These are phyloP conservation scores for Pleuronectes platessa DNA, from an alignment of 2,113 vertebrate species.

Conservation along the genomic window DNA sequence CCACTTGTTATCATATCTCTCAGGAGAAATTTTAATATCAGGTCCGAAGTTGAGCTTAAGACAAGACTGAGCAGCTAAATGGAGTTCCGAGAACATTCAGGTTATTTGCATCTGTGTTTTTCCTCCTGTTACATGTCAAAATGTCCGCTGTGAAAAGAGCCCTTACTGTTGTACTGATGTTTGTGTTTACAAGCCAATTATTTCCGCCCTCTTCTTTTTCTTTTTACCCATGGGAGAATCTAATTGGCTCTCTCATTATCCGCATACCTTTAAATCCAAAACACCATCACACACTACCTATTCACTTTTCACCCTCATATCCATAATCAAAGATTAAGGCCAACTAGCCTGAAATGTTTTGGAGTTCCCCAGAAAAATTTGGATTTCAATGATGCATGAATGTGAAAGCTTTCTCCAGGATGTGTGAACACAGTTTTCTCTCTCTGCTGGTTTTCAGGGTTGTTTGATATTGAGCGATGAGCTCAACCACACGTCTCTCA, in stretches of 20 bases:
- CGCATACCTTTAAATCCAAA: not conserved
- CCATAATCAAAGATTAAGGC: slow-evolving; percentile 1
- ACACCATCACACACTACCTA: not conserved
- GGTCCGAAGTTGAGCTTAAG: not conserved
- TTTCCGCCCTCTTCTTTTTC: not conserved
- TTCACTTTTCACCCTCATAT: not conserved
- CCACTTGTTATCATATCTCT: not conserved
- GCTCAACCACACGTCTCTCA: slow-evolving; percentile 91
- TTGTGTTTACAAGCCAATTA: not conserved
- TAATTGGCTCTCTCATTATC: slow-evolving; percentile 1
- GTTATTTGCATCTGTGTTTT: too few relatives aligned
- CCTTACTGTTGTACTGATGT: not conserved
- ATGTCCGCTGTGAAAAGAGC: too few relatives aligned
- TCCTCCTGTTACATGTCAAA: too few relatives aligned
- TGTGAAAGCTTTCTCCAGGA: not conserved
- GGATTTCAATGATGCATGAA: not conserved
- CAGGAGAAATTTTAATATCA: not conserved
- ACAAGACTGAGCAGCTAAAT: not conserved
- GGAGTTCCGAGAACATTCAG: too few relatives aligned
- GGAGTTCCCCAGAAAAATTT: not conserved
- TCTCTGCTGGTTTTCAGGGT: slow-evolving; percentile 81
- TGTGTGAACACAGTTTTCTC: not conserved
- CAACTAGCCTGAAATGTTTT: not conserved
- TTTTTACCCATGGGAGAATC: not conserved
- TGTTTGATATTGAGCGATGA: slow-evolving; percentile 97